Evolutionary conservation across 53 echinoderm and acorn worm species (phyloP), one percentile per base, ranked within the genome.

Genomic region (Pentamera pediparva): DNA sequence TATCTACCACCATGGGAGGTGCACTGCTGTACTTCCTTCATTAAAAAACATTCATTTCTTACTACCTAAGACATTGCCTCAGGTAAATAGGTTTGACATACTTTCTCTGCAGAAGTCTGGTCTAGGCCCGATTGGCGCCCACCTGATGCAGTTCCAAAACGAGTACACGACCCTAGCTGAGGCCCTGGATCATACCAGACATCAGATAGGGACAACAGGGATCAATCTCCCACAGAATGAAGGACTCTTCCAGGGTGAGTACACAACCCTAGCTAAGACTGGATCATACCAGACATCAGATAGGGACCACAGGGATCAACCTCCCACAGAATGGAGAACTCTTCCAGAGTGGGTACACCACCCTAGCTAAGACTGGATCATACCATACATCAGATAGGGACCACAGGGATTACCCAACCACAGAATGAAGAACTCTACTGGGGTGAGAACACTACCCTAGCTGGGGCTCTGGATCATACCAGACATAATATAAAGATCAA

Each of bases 251-350:
- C 74, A 86, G 52, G 91, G 91, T 91, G 32, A 69, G 86, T 31
- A 27, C n/a, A n/a, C n/a, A n/a, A n/a, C n/a, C n/a, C n/a, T n/a
- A n/a, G n/a, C n/a, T n/a, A n/a, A n/a, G n/a, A n/a, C 67, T 95
- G 49, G 95, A 95, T 41, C 90, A 90, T 4, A 95, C 95, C 22
- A 82, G 95, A 76, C 95, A 95, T 40, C 95, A 95, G 39, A 70
- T 95, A 11, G 65, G 75, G 5, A 59, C 73, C 4, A 65, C 65
- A 1, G 92, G 86, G 3, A 79, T 91, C 38, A 67, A 76, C 24
- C 43, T 75, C 7, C 84, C 87, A 25, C 80, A 83, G 31, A 77
- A 87, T 59, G 86, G 87, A 50, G 86, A 86, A 18, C 18, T 32
- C 21, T 90, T 73, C 58, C 74, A 86, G 52, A 87, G 91, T 91